A percentile compares a stretch with the other conserved stretches of the same genome.
These are phyloP conservation scores for Amblyjoppa fuscipennis DNA, from an alignment of 2,888 invertebrate species.

Conservation along the genomic window DNA sequence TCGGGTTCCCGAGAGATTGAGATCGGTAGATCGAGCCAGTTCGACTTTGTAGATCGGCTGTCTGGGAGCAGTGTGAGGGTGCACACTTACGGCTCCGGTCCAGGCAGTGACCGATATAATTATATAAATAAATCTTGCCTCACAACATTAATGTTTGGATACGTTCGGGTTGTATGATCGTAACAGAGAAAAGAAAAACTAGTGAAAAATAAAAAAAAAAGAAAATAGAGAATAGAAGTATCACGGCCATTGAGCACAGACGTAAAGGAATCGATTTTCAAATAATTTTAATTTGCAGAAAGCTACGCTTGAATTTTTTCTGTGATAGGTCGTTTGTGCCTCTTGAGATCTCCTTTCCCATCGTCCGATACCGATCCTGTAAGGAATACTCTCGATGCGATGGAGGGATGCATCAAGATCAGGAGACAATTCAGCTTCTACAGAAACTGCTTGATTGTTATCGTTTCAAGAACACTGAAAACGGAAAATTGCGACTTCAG, in stretches of 20 bases:
- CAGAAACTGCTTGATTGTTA: neutral
- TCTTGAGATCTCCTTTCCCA: neutral
- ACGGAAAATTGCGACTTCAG: neutral
- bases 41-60: neutral
- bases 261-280: neutral
- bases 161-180: neutral
- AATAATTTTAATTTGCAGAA: neutral
- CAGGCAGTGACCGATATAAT: slow-evolving; percentile 11
- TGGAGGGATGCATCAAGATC: neutral
- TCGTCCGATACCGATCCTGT: neutral
- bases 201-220: too few species aligned
- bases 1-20: slow-evolving; percentile 45
- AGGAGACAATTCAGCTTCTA: neutral
- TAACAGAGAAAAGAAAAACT: neutral
- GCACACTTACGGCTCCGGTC: neutral
- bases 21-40: slow-evolving; percentile 51
- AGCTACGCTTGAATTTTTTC: neutral
- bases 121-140: slow-evolving; percentile 19
- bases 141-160: slow-evolving; percentile 20
- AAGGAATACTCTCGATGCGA: neutral
- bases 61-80: slow-evolving; percentile 10
- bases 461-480: neutral
- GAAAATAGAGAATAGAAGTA: too few species aligned
- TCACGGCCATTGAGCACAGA: neutral
- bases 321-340: neutral